Evolutionary conservation across 1,140 invertebrate genomes (phyloP).

Genomic region (Cecropterus lyciades): DNA sequence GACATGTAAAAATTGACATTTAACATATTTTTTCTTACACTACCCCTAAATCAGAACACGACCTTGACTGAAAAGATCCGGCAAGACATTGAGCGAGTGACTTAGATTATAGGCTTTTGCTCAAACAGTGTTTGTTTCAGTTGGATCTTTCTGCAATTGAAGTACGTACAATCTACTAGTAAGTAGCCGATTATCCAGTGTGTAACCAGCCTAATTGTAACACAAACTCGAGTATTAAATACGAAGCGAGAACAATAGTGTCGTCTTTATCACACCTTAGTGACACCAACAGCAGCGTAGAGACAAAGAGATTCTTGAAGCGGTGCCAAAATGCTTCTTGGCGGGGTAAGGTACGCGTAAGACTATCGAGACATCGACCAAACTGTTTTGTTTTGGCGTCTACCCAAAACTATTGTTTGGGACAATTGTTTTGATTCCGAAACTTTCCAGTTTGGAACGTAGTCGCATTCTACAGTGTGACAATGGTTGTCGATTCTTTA

Average conservation of each 20-base stretch:
- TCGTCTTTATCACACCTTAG: constrained; percentile 30
- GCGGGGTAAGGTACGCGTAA: constrained; percentile 15
- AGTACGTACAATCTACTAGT: no score
- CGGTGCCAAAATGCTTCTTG: constrained; percentile 41
- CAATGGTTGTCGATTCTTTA: background rate
- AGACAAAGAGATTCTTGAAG: constrained; percentile 44
- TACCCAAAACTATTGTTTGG: constrained; percentile 33
- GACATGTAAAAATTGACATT: no score
- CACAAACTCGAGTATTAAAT: background rate
- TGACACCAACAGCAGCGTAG: constrained; percentile 19
- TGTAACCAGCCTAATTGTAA: background rate
- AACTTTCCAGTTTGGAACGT: constrained; percentile 12
- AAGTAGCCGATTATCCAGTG: background rate
- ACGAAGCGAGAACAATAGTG: constrained; percentile 16
- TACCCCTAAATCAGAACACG: no score
- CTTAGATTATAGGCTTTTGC: no score
- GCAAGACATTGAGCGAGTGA: no score
- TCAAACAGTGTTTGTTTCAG: no score
- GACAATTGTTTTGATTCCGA: constrained; percentile 14
- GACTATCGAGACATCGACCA: constrained; percentile 23
- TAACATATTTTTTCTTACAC: no score
- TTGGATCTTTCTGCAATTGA: no score
- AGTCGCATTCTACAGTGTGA: constrained; percentile 1
- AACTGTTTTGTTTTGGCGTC: constrained; percentile 21
- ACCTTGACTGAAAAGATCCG: no score